Percentiles rank a stretch among this genome's conserved stretches.
Evolutionary conservation across 2,888 invertebrate species (phyloP).

Genomic region (Tromatobia lineatoria): DNA sequence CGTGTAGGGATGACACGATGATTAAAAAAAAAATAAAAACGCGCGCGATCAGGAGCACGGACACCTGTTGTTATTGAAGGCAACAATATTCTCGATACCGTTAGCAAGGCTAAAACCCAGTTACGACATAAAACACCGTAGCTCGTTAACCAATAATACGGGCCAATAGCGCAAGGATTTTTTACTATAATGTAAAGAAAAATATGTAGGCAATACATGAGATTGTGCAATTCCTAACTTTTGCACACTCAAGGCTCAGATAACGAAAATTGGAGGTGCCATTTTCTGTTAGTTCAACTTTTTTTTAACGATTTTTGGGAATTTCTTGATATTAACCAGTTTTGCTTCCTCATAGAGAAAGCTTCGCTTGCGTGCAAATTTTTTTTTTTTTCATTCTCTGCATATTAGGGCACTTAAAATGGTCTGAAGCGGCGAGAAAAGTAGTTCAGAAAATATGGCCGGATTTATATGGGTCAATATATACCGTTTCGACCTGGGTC

Average conservation of each 20-base stretch:
- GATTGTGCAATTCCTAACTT: background rate
- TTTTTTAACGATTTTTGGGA: too few species aligned
- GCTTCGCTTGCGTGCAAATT: too few species aligned
- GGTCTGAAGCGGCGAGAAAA: too few species aligned
- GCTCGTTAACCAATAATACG: constrained; percentile 9
- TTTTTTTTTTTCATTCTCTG: too few species aligned
- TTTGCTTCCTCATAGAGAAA: too few species aligned
- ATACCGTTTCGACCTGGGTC: too few species aligned
- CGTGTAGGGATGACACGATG: background rate
- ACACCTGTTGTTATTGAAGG: background rate
- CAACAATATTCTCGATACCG: background rate
- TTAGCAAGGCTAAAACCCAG: background rate
- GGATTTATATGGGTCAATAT: too few species aligned
- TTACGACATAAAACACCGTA: background rate
- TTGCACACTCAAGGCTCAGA: background rate
- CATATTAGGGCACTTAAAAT: too few species aligned
- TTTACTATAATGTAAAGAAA: background rate
- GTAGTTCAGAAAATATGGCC: too few species aligned
- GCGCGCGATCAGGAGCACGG: background rate
- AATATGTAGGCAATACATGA: background rate
- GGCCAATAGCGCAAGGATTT: background rate
- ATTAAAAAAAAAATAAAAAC: background rate
- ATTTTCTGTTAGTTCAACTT: too few species aligned
- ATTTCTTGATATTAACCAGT: too few species aligned
- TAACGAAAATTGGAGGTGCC: background rate